These are phyloP conservation scores for Rhagoletis pomonella DNA, from an alignment of 1,140 invertebrate species.

Conservation along the genomic window DNA sequence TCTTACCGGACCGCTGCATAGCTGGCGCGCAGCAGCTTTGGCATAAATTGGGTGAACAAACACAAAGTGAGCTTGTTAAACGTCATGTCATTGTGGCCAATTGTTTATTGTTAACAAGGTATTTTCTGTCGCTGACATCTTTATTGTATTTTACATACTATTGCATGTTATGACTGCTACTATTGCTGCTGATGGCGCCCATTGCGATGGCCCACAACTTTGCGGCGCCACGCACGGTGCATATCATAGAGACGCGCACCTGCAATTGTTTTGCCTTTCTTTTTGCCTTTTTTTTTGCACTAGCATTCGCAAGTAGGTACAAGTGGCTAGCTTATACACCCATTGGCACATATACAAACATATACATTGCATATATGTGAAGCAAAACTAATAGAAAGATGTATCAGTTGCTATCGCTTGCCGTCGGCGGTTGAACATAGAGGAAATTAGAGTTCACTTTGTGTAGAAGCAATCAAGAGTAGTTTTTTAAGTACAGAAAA, in stretches of 20 bases:
- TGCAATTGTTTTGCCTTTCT: too few species aligned
- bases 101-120: conserved; percentile 51
- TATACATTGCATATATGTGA: too few species aligned
- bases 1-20: neutral
- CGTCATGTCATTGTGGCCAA: conserved; percentile 50
- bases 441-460: conserved; percentile 20
- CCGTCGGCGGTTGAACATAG: neutral
- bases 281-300: neutral
- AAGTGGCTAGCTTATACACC: neutral
- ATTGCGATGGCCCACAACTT: neutral
- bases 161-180: neutral
- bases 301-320: neutral
- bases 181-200: neutral
- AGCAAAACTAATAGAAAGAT: neutral
- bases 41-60: conserved; percentile 31
- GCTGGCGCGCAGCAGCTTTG: neutral
- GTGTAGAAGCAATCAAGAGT: neutral
- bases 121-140: conserved; percentile 45
- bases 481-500: conserved; percentile 11
- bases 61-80: conserved; percentile 51
- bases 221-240: neutral
- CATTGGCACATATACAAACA: neutral
- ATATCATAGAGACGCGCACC: neutral
- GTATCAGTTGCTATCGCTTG: neutral
- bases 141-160: conserved; percentile 43